Base-by-base conservation (phyloP, 2,888 invertebrate species). In the Cataglyphis cursor region DNA sequence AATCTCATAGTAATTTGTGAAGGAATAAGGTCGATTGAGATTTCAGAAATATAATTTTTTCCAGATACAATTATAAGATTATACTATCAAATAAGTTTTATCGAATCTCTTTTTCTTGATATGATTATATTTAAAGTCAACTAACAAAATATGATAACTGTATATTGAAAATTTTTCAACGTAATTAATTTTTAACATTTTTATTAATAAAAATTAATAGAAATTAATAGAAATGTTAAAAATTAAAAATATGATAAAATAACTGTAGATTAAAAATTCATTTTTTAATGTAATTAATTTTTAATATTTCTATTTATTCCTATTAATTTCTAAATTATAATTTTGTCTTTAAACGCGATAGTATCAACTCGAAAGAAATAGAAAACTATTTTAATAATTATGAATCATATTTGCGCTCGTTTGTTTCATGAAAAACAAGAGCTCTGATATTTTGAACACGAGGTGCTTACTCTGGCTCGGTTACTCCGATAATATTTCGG, bases 341-440 rank as follows among this genome's bases (percentile, higher is more conserved):
- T 38, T 65, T 54, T 8, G 12, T 48, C 48, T 35, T 44, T 35
- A 38, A 4, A n/a, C 5, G 9, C 24, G 8, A 38, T 10, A 28
- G 9, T 44, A 48, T 74, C 21, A 21, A 41, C 1, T 28, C 15
- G 28, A 54, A 35, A 51, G n/a, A 76, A 64, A 38, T 75, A n/a
- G n/a, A 65, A n/a, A n/a, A 65, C 2, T 38, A n/a, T 24, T 54
- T 54, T 35, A 35, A 21, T 31, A 41, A 59, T 44, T 59, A 41
- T 21, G 48, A 59, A 48, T 57, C 64, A 44, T 31, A 51, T 35
- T 51, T 73, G 21, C 12, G 31, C 57, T 59, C 31, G 59, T 74
- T 48, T 65, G 15, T 51, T n/a, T 62, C 65, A 68, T 5, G 41
- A 82, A 72, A 86, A 84, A 84, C 65, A 18, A 57, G 54, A 57